Conservation (phyloP, 1,140 invertebrate species). For the Drosophila subpulchrella region DNA sequence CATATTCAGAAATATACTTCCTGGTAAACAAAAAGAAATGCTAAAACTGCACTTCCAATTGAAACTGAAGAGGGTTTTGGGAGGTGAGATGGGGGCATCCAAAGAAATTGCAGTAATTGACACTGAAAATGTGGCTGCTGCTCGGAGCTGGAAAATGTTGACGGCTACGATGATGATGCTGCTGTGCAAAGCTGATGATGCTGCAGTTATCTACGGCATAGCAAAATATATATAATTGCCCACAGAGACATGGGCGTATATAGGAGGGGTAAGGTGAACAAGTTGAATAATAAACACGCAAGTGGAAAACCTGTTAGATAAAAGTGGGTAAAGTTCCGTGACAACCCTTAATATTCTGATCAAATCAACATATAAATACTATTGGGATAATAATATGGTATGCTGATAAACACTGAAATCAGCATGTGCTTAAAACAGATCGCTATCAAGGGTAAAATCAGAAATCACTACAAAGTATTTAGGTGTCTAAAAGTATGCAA, state of each 20-base stretch:
- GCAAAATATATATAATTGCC: conserved; percentile 58
- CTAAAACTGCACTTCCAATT: conserved; percentile 23
- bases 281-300: not conserved
- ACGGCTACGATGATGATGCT: conserved; percentile 28
- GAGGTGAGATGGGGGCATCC: not conserved
- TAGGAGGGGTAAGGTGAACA: not conserved
- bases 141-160: conserved; percentile 20
- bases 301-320: not conserved
- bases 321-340: not conserved
- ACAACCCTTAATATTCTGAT: too few relatives aligned
- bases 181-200: conserved; percentile 50
- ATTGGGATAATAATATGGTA: too few relatives aligned
- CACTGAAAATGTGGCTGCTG: conserved; percentile 62
- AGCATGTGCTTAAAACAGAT: too few relatives aligned
- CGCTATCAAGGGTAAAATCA: too few relatives aligned
- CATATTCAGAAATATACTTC: conserved; percentile 50
- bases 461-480: not conserved
- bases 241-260: not conserved
- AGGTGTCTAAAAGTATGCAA: not conserved
- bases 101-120: conserved; percentile 69
- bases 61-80: conserved; percentile 16
- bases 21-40: conserved; percentile 53
- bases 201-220: conserved; percentile 42
- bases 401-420: too few relatives aligned
- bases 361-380: too few relatives aligned